Percentiles rank a stretch among this genome's conserved stretches.
These are phyloP conservation scores for Sebastes glaucus DNA, from an alignment of 2,797 vertebrate genomes.

Conservation along the genomic window DNA sequence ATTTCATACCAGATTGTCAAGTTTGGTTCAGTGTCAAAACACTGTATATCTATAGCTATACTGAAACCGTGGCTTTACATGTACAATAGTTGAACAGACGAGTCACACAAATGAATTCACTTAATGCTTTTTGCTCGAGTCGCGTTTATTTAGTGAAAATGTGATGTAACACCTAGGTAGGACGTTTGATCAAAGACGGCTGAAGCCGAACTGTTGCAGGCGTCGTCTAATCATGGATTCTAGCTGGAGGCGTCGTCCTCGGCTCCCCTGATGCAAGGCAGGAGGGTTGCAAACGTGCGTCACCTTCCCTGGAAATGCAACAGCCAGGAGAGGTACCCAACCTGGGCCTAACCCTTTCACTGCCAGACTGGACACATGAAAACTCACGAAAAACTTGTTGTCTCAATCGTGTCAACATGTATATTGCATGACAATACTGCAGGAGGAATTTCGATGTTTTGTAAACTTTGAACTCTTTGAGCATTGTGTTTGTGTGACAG, in stretches of 20 bases:
- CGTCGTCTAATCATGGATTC: conserved; percentile 48
- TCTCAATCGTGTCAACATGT: conserved; percentile 82
- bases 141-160: conserved; percentile 81
- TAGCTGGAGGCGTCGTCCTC: conserved; percentile 33
- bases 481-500: conserved; percentile 81
- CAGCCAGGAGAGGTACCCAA: conserved; percentile 33
- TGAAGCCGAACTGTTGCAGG: conserved; percentile 51
- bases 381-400: conserved; percentile 65
- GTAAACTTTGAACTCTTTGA: conserved; percentile 79
- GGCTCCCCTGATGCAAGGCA: conserved; percentile 41
- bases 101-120: conserved; percentile 72
- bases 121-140: conserved; percentile 75
- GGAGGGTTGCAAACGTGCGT: conserved; percentile 49
- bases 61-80: conserved; percentile 72
- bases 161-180: conserved; percentile 79
- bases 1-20: conserved; percentile 73
- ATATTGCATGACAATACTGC: conserved; percentile 86
- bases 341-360: conserved; percentile 67
- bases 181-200: conserved; percentile 67
- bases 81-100: conserved; percentile 70
- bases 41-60: conserved; percentile 75
- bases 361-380: conserved; percentile 73
- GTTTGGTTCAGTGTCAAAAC: conserved; percentile 72
- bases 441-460: conserved; percentile 84
- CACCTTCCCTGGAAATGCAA: conserved; percentile 50